Evolutionary conservation across 2,888 invertebrate species (phyloP).

Genomic region (Lasioglossum calceatum): DNA sequence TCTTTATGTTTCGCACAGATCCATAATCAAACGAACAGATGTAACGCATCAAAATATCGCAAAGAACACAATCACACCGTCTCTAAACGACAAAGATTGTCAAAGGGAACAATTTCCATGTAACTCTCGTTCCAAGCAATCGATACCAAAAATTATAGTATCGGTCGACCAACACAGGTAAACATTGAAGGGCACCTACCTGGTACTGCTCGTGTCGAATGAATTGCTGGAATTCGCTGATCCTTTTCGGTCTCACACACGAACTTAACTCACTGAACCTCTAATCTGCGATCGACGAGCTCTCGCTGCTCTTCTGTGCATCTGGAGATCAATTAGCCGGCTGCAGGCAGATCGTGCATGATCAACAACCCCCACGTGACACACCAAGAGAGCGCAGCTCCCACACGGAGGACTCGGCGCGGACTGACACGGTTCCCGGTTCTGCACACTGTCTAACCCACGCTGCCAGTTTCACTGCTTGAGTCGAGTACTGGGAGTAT

Average conservation of each 20-base stretch:
- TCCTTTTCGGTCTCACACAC: constrained; percentile 28
- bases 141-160: neutral
- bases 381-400: constrained; percentile 67
- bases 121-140: neutral
- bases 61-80: neutral
- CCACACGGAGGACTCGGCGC: constrained; percentile 64
- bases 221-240: constrained; percentile 45
- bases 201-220: constrained; percentile 64
- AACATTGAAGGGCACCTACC: constrained; percentile 60
- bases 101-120: neutral
- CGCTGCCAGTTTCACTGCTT: constrained; percentile 58
- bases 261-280: constrained; percentile 51
- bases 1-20: neutral
- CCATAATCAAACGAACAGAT: neutral
- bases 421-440: constrained; percentile 60
- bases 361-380: constrained; percentile 33
- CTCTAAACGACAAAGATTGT: neutral
- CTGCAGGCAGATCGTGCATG: neutral
- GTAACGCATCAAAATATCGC: neutral
- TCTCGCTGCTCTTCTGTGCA: constrained; percentile 66
- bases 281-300: constrained; percentile 18
- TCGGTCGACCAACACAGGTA: neutral
- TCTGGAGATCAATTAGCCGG: constrained; percentile 37
- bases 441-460: constrained; percentile 62
- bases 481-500: constrained; percentile 39